Conservation (phyloP, 2,888 invertebrate species). For the Lomographa bimaculata region DNA sequence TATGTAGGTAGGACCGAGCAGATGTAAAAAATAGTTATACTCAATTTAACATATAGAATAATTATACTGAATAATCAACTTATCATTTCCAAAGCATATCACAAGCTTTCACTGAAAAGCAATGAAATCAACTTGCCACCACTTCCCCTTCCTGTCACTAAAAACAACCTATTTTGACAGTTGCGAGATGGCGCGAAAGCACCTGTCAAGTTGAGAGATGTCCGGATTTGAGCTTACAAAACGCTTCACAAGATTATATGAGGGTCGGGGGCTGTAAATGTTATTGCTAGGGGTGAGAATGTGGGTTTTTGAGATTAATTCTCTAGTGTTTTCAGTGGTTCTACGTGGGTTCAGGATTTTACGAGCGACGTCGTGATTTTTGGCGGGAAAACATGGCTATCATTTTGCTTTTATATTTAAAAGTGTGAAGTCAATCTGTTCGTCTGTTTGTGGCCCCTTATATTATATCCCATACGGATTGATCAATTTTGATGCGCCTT, state of each 20-base stretch:
- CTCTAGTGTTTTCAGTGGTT: constrained; percentile 46
- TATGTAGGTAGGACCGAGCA: too few relatives aligned
- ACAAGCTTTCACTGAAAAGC: too few relatives aligned
- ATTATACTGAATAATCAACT: too few relatives aligned
- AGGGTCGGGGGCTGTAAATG: constrained; percentile 60
- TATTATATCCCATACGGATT: too few relatives aligned
- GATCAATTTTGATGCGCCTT: too few relatives aligned
- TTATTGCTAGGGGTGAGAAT: constrained; percentile 63
- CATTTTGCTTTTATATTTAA: constrained; percentile 2
- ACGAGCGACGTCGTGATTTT: constrained; percentile 34
- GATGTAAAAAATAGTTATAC: too few relatives aligned
- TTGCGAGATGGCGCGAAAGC: constrained; percentile 60
- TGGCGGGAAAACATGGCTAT: constrained; percentile 6
- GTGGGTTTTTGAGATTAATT: constrained; percentile 67
- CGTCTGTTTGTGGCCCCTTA: too few relatives aligned
- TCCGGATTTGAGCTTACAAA: constrained; percentile 68
- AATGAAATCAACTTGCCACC: too few relatives aligned
- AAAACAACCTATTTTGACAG: constrained; percentile 64
- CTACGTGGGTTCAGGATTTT: constrained; percentile 36
- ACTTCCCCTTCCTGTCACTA: constrained; percentile 36
- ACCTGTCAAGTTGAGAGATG: constrained; percentile 66
- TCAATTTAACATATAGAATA: too few relatives aligned
- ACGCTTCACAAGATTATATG: constrained; percentile 58
- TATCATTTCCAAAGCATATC: too few relatives aligned
- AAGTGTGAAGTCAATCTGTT: too few relatives aligned